Percentiles rank a stretch among this genome's conserved stretches.
Conservation (phyloP, 2,888 invertebrate species). For the Phaedon cochleariae region DNA sequence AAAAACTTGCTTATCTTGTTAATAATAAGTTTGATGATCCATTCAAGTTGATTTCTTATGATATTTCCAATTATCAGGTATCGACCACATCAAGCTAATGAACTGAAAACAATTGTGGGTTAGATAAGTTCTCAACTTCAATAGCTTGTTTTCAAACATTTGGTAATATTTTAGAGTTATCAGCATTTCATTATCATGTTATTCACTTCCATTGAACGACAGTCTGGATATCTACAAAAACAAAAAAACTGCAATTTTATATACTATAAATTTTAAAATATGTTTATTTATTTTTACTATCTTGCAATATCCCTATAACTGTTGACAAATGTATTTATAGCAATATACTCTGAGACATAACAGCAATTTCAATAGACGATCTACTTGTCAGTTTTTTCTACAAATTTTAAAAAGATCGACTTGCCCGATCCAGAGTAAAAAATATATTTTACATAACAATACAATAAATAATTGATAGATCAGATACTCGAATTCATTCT, state of each 20-base stretch:
- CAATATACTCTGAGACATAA: conserved; percentile 32
- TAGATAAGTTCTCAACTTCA: no score
- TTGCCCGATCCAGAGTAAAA: background rate
- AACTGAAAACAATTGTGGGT: no score
- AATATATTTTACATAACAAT: conserved; percentile 11
- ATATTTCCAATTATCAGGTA: no score
- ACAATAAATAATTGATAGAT: conserved; percentile 11
- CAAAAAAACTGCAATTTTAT: background rate
- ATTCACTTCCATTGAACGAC: no score
- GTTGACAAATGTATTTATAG: conserved; percentile 34
- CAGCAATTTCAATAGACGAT: conserved; percentile 24
- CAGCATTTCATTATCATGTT: no score
- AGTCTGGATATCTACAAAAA: no score
- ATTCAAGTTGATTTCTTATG: no score
- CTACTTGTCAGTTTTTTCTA: background rate
- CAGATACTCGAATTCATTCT: background rate
- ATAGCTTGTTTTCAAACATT: no score
- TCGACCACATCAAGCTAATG: no score
- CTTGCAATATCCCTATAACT: conserved; percentile 30
- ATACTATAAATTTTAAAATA: conserved; percentile 26
- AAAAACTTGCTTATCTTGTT: no score
- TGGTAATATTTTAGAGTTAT: no score
- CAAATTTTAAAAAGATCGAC: background rate
- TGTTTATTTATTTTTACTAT: conserved; percentile 35
- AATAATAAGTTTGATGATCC: no score